Conservation (phyloP, 2,888 invertebrate species). For the Caprella mutica region DNA sequence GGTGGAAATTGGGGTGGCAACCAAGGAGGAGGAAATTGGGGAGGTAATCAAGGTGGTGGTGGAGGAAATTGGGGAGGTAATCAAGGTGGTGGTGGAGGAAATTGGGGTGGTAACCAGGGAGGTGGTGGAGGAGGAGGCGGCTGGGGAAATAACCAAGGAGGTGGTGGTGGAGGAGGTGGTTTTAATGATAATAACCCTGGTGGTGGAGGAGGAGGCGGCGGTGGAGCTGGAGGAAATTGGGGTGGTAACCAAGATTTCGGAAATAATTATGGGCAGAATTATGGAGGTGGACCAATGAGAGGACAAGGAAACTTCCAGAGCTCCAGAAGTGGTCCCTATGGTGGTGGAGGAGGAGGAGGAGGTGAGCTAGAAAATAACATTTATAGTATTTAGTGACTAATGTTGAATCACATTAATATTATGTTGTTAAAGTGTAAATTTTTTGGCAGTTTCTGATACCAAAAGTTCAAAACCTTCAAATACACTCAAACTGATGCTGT, state of each 20-base stretch:
- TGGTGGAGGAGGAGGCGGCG: constrained; percentile 21
- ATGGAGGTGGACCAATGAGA: constrained; percentile 72
- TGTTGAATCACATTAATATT: too few species aligned
- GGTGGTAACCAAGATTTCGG: constrained; percentile 46
- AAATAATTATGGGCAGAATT: constrained; percentile 69
- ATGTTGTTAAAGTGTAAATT: too few species aligned
- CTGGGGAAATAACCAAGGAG: constrained; percentile 12
- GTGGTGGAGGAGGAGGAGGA: too few species aligned
- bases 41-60: constrained; percentile 10
- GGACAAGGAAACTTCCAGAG: constrained; percentile 39
- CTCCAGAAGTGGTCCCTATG: constrained; percentile 29
- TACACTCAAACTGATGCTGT: too few species aligned
- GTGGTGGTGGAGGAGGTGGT: constrained; percentile 17
- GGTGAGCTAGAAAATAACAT: too few species aligned
- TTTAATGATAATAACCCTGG: constrained; percentile 19
- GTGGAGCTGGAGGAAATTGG: constrained; percentile 24
- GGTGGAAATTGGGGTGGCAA: constrained; percentile 3
- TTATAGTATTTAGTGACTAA: too few species aligned
- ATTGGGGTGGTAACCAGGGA: constrained; percentile 5
- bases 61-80: background rate
- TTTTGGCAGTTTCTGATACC: too few species aligned
- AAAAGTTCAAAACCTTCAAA: too few species aligned
- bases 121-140: too few species aligned
- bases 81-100: constrained; percentile 6
- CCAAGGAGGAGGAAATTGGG: constrained; percentile 9